These are phyloP conservation scores for Boleophthalmus pectinirostris DNA, from an alignment of 2,113 vertebrate genomes.

Conservation along the genomic window DNA sequence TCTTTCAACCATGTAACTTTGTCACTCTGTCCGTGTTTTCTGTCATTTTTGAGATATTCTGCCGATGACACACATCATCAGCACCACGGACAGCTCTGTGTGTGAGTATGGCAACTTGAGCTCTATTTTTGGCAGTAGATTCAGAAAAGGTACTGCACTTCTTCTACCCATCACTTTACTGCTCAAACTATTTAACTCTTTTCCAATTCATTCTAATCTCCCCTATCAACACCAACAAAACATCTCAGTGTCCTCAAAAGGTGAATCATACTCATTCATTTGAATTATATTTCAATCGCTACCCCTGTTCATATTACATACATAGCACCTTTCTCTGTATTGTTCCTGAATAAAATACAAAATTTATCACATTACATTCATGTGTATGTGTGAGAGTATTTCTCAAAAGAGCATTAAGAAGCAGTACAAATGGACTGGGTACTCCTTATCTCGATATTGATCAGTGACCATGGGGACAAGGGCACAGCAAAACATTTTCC, in stretches of 20 bases:
- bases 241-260: not conserved
- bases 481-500: not conserved
- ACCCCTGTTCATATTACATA: not conserved
- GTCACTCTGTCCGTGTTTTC: not conserved
- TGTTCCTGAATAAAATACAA: not conserved
- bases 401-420: not conserved
- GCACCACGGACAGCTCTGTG: not conserved
- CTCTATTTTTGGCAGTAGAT: not conserved
- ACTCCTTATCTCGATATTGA: not conserved
- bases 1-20: not conserved
- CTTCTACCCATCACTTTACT: not conserved
- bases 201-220: not conserved
- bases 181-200: not conserved
- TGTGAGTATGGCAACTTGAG: not conserved
- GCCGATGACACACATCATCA: not conserved
- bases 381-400: not conserved
- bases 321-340: not conserved
- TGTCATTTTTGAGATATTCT: slow-evolving; percentile 2
- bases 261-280: not conserved
- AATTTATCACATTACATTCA: not conserved
- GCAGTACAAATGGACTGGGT: not conserved
- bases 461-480: not conserved
- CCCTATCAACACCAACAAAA: not conserved
- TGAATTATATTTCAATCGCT: not conserved
- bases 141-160: not conserved